Conservation (phyloP, 2,888 invertebrate genomes). For the Tenthredo mesomela region DNA sequence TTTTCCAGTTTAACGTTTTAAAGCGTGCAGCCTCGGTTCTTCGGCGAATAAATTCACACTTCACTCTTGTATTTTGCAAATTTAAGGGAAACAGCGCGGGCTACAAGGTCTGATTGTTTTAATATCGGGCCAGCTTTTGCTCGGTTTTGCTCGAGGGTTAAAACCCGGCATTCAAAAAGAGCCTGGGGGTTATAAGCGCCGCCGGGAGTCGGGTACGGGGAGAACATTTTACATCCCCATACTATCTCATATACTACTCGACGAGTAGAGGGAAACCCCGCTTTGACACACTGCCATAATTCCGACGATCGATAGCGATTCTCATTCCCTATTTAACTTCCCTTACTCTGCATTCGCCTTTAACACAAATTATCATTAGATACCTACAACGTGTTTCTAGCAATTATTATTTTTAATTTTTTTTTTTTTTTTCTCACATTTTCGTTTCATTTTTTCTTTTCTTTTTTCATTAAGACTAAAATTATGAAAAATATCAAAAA, state of each 20-base stretch:
- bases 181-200: slow-evolving; percentile 12
- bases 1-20: slow-evolving; percentile 5
- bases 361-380: neutral
- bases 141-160: slow-evolving; percentile 47
- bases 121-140: slow-evolving; percentile 62
- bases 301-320: slow-evolving; percentile 72
- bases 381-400: neutral
- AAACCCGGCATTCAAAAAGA: slow-evolving; percentile 44
- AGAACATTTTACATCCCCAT: slow-evolving; percentile 36
- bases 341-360: neutral
- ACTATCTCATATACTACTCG: slow-evolving; percentile 40
- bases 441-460: neutral
- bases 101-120: slow-evolving; percentile 68
- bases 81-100: slow-evolving; percentile 68
- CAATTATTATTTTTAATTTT: too few relatives aligned
- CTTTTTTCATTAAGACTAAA: too few relatives aligned
- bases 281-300: slow-evolving; percentile 72
- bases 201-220: neutral
- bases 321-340: slow-evolving; percentile 18
- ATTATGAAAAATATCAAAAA: too few relatives aligned
- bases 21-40: slow-evolving; percentile 1
- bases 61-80: slow-evolving; percentile 71
- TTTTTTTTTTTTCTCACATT: too few relatives aligned
- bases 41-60: slow-evolving; percentile 73
- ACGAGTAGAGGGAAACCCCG: slow-evolving; percentile 29